Base-by-base conservation (phyloP, 2,888 invertebrate species). In the Phyto melanocephala region DNA sequence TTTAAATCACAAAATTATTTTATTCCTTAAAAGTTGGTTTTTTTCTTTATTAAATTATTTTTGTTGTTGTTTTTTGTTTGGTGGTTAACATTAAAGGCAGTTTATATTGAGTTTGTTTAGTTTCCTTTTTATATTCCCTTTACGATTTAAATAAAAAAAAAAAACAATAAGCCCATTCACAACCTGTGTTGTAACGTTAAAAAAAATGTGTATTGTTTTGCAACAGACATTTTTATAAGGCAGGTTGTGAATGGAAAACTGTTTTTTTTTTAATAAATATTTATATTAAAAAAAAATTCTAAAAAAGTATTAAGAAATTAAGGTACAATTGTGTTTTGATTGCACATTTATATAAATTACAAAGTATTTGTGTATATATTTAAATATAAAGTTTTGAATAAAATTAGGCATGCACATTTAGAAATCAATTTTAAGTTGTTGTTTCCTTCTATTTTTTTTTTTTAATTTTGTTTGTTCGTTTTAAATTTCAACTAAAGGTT, bases 401-500 rank as follows among this genome's bases (percentile, higher is more conserved):
- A 71, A 60, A 60, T 50, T 58, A 70, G 15, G 60, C 52, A 72
- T 80, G 52, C 52, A 80, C 45, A 74, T 45, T 68, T 50, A 62
- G 40, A 68, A 70, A 68, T 37, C 8, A 45, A 45, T 20, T 33
- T 65, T 1, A 17, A 45, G 2, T n/a, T n/a, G n/a, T n/a, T n/a
- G n/a, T n/a, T n/a, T n/a, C n/a, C n/a, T n/a, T n/a, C n/a, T n/a
- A 28, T 45, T 15, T 28, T 60, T 67, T 35, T 60, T 10, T 40
- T 22, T 20, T 33, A 60, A 28, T 37, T 60, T n/a, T 10, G 20
- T 60, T 70, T 60, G 37, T 50, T 70, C 70, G 17, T 28, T 22
- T 87, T 90, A 91, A 65, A 91, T 87, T 79, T 89, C 86, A 60
- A 91, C 90, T 85, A 91, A 84, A 58, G 91, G 91, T 70, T 90